Base-by-base conservation (phyloP, 1,140 invertebrate species). In the Drosophila nigromelanica region DNA sequence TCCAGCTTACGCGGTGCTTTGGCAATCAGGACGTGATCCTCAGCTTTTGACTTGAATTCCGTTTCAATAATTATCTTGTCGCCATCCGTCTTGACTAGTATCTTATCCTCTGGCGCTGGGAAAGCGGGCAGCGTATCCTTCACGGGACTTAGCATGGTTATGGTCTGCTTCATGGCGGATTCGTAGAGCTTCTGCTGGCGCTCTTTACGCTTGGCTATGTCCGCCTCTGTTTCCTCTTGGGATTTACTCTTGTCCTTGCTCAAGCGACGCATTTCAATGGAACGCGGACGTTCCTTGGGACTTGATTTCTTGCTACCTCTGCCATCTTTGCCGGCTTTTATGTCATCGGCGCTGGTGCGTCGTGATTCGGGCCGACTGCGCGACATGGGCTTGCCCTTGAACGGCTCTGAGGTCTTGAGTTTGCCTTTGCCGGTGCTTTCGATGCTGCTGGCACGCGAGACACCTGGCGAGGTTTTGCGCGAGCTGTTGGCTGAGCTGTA, bases 131-230 rank as follows among this genome's bases (percentile, higher is more conserved):
- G 73, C 3, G 93, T 93, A 85, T 95, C 94, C 87, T 95, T 95
- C 0, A 95, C 94, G 5, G 95, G 95, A 91, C 94, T 95, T 27
- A 95, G 94, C 70, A 95, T 91, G 3, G 94, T 95, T 81, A 95
- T 95, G 1, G 94, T 95, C 91, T 95, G 94, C 82, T 95, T 95
- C 73, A 95, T 93, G 6, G 95, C 95, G 15, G 94, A 95, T 92
- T 95, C 95, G 78, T 95, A 95, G 1, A 95, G 92, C 92, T 95
- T 94, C 83, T 95, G 95, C 78, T 95, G 95, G 61, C 95, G 94
- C 80, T 95, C 94, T 85, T 94, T 94, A 58, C 95, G 93, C 85
- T 95, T 95, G 11, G 94, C 94, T 70, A 95, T 94, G 80, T 95
- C 94, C 4, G 94, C 93, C 77, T 95, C 94, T 72, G 94, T 94